Percentiles rank a stretch among this genome's conserved stretches.
Evolutionary conservation across 2,113 vertebrate species (phyloP).

Genomic region (Semicossyphus pulcher): DNA sequence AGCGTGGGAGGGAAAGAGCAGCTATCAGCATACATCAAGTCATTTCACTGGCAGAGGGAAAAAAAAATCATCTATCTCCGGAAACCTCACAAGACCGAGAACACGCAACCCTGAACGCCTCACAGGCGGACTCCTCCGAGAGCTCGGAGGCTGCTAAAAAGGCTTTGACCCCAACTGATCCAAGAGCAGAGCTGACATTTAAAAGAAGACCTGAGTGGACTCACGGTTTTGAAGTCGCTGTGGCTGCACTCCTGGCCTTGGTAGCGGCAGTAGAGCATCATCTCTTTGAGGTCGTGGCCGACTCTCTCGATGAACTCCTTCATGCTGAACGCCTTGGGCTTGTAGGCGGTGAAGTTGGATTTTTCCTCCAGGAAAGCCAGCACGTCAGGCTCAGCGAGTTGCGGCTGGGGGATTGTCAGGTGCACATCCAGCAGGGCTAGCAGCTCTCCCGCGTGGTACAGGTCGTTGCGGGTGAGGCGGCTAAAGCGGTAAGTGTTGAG

Average conservation of each 20-base stretch:
- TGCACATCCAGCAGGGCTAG: slow-evolving; percentile 95
- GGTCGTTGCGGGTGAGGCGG: slow-evolving; percentile 93
- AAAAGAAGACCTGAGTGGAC: slow-evolving; percentile 69
- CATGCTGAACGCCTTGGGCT: slow-evolving; percentile 96
- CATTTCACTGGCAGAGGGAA: slow-evolving; percentile 16
- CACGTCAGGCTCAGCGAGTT: slow-evolving; percentile 92
- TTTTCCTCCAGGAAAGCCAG: slow-evolving; percentile 89
- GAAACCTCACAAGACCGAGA: slow-evolving; percentile 11
- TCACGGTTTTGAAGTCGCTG: slow-evolving; percentile 97
- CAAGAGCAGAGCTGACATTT: slow-evolving; percentile 44
- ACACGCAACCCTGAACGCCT: slow-evolving; percentile 9
- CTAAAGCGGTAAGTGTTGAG: slow-evolving; percentile 96
- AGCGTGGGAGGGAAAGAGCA: slow-evolving; percentile 57
- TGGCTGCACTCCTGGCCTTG: slow-evolving; percentile 93
- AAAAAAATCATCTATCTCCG: slow-evolving; percentile 4
- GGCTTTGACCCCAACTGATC: slow-evolving; percentile 17
- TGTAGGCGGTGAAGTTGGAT: slow-evolving; percentile 95
- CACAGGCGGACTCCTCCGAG: slow-evolving; percentile 5
- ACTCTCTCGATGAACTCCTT: slow-evolving; percentile 95
- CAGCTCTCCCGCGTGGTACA: slow-evolving; percentile 97
- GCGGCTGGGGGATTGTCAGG: slow-evolving; percentile 91
- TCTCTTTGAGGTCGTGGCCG: slow-evolving; percentile 96
- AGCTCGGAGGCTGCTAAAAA: background rate
- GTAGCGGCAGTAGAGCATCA: slow-evolving; percentile 99
- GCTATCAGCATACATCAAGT: slow-evolving; percentile 62